Conservation (phyloP, 2,888 invertebrate species). For the Agrilus cyanescens region DNA sequence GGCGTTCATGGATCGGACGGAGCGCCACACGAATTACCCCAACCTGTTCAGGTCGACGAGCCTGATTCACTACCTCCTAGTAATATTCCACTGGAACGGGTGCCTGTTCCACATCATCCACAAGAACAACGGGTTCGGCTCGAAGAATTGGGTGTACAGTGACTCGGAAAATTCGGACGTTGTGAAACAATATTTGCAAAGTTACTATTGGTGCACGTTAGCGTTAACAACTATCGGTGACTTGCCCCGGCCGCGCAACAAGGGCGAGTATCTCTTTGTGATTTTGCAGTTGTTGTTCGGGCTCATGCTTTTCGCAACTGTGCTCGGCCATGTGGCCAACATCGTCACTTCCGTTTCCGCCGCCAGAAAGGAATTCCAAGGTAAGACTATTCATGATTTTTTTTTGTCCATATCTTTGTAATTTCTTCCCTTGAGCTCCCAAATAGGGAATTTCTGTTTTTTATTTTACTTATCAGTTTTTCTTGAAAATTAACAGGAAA, state of each 20-base stretch:
- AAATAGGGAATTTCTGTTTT: no score
- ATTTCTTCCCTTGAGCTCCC: no score
- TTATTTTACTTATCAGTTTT: no score
- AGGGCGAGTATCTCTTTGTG: constrained; percentile 91
- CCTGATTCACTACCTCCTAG: constrained; percentile 90
- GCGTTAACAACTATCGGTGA: constrained; percentile 93
- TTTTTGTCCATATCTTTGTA: no score
- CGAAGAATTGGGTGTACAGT: constrained; percentile 81
- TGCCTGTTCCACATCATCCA: constrained; percentile 95
- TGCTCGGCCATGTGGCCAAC: constrained; percentile 94
- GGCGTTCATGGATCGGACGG: constrained; percentile 97
- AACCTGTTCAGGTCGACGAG: constrained; percentile 87
- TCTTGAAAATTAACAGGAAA: no score
- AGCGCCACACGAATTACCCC: constrained; percentile 97
- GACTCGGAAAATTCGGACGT: constrained; percentile 79
- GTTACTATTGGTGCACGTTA: constrained; percentile 96
- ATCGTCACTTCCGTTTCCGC: constrained; percentile 97
- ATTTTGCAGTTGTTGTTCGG: constrained; percentile 91
- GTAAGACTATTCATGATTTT: constrained; percentile 42
- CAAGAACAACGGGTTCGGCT: constrained; percentile 90
- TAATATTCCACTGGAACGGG: constrained; percentile 99
- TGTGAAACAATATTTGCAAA: constrained; percentile 90
- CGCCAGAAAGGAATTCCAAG: constrained; percentile 96
- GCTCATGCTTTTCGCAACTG: constrained; percentile 87
- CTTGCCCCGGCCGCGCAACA: constrained; percentile 80